phyloP scores from a whole-genome alignment of 2,888 invertebrate species.

The Helobdella robusta region DNA sequence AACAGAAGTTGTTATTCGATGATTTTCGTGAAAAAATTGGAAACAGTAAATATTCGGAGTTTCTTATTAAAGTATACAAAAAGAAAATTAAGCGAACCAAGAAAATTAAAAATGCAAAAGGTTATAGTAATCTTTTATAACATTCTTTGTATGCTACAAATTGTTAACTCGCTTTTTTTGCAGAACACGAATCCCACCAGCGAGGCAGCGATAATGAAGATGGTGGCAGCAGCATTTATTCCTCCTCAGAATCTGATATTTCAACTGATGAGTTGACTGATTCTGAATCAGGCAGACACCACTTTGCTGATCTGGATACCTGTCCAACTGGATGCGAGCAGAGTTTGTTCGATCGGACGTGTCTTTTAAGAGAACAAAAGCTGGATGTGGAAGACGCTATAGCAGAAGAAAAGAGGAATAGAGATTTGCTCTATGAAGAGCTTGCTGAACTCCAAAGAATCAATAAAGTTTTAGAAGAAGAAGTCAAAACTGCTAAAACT shows the following conservation, averaged over 20 bases:
- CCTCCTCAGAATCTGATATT: constrained; percentile 44
- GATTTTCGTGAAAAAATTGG: constrained; percentile 43
- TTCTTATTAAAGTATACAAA: constrained; percentile 69
- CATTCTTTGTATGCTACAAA: too few species aligned
- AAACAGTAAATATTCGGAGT: constrained; percentile 66
- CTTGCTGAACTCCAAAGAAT: constrained; percentile 46
- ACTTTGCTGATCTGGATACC: constrained; percentile 45
- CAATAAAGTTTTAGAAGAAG: constrained; percentile 44
- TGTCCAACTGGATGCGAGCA: constrained; percentile 48
- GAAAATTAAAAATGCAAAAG: constrained; percentile 56
- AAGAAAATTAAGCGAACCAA: constrained; percentile 70
- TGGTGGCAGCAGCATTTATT: constrained; percentile 39
- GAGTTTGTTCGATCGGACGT: constrained; percentile 45
- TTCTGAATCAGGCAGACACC: constrained; percentile 35
- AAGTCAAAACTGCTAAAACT: constrained; percentile 44
- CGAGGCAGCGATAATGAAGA: constrained; percentile 46
- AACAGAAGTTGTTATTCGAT: constrained; percentile 41
- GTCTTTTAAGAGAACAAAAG: constrained; percentile 47
- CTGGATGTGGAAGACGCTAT: constrained; percentile 47
- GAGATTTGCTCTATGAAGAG: constrained; percentile 46
- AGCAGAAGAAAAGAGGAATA: constrained; percentile 46
- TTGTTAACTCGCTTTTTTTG: too few species aligned
- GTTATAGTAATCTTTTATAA: neutral
- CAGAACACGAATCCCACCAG: neutral
- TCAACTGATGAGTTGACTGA: constrained; percentile 44